A percentile compares a stretch with the other conserved stretches of the same genome.
These are phyloP conservation scores for Troides oblongomaculatus DNA, from an alignment of 2,888 invertebrate genomes.

Conservation along the genomic window DNA sequence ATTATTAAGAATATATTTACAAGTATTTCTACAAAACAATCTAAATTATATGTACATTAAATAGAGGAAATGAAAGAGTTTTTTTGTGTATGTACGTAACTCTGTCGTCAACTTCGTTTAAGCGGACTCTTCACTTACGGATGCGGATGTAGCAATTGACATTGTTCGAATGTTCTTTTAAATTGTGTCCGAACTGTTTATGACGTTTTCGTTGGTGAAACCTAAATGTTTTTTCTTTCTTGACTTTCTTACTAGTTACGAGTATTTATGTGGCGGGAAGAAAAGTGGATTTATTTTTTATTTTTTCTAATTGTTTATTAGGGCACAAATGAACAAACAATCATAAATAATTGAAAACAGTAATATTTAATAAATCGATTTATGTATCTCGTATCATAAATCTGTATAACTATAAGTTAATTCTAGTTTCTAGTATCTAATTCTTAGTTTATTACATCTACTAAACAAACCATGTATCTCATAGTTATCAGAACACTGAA, in stretches of 20 bases:
- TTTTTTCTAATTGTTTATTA: too few relatives aligned
- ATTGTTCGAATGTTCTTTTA: background rate
- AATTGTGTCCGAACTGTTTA: background rate
- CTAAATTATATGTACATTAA: too few relatives aligned
- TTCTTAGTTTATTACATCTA: background rate
- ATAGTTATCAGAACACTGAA: slow-evolving; percentile 5
- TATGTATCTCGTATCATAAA: background rate
- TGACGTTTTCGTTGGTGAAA: background rate
- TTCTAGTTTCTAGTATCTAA: background rate
- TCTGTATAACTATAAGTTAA: background rate
- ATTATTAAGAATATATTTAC: too few relatives aligned
- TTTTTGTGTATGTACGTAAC: background rate
- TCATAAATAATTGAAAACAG: too few relatives aligned
- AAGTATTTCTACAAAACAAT: too few relatives aligned
- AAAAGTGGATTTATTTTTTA: too few relatives aligned
- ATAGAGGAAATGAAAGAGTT: too few relatives aligned
- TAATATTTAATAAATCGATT: background rate
- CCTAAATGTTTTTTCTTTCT: background rate
- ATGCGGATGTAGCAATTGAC: slow-evolving; percentile 12
- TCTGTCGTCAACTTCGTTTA: background rate
- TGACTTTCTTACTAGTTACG: too few relatives aligned
- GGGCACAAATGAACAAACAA: too few relatives aligned
- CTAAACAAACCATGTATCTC: background rate
- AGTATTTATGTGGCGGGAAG: too few relatives aligned
- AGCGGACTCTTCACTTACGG: background rate